Base-by-base conservation (phyloP, 2,888 invertebrate species). In the Drosophila anomalata region DNA sequence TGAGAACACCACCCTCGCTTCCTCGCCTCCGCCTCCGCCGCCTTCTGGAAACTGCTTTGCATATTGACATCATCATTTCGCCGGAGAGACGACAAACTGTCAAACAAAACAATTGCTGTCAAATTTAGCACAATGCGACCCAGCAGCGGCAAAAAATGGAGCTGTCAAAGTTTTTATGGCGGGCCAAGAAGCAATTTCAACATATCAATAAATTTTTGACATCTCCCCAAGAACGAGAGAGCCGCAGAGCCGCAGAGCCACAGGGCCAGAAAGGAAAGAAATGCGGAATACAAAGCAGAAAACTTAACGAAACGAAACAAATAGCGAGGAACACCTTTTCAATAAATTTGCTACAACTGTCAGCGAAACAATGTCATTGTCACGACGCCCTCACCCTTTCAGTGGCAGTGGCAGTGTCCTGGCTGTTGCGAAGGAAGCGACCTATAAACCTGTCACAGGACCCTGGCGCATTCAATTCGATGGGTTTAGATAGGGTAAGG, bases 291-390 rank as follows among this genome's bases (percentile, higher is more conserved):
- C 17, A 53, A 50, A 59, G 22, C 41, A 42, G 41, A 53, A 42
- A 58, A 61, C 55, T 51, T 56, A 22, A 29, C 26, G 46, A 52
- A 52, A 59, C 41, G 55, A 59, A 65, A 67, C 57, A 76, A 75
- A 71, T 70, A 63, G 62, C 72, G 46, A 70, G 81, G 74, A 83
- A 84, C 84, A 85, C 87, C 87, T 84, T 84, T 84, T 87, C 85
- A 85, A 87, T 87, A 86, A 87, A 87, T 86, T 86, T 85, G 82
- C 87, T 77, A 87, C 87, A 87, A 87, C 87, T 86, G 85, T 86
- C 87, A 86, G 78, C 80, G 74, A 82, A 87, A 86, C 85, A 87
- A 86, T 86, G 85, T 87, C 87, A 87, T 86, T 87, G 87, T 86
- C 85, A 86, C 87, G 78, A 69, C 76, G 67, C 67, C 75, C 68